Conservation (phyloP, 1,140 invertebrate species). For the Eurosta solidaginis region DNA sequence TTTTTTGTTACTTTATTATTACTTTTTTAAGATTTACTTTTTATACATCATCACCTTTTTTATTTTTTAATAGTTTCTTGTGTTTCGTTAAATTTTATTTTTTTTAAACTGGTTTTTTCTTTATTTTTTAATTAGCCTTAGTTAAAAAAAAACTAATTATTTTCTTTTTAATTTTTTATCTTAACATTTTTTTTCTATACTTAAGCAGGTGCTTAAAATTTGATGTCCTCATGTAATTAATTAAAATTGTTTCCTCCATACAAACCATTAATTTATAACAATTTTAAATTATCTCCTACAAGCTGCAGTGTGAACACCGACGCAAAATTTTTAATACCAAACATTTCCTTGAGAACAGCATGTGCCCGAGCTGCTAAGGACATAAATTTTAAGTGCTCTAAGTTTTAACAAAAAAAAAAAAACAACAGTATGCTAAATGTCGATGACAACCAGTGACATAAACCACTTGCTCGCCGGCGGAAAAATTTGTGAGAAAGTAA, state of each 20-base stretch:
- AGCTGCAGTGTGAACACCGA: neutral
- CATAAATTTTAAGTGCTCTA: conserved; percentile 29
- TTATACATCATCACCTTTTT: no score
- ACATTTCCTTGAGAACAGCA: conserved; percentile 30
- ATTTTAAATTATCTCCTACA: no score
- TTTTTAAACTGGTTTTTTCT: no score
- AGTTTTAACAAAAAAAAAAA: neutral
- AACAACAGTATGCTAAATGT: conserved; percentile 23
- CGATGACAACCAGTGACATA: neutral
- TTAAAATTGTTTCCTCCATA: neutral
- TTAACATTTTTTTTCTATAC: neutral
- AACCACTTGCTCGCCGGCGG: conserved; percentile 21
- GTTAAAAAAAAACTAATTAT: no score
- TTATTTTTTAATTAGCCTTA: no score
- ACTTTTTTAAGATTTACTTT: no score
- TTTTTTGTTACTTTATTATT: no score
- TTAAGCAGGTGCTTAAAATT: neutral
- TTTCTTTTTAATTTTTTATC: no score
- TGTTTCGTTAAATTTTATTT: no score
- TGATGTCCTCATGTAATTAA: neutral
- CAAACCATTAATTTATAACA: no score
- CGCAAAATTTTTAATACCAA: neutral
- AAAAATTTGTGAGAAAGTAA: neutral
- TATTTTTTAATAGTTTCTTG: no score
- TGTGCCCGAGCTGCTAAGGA: conserved; percentile 30